These are phyloP conservation scores for Monoplex corrugatus DNA, from an alignment of 2,888 invertebrate genomes.

Conservation along the genomic window DNA sequence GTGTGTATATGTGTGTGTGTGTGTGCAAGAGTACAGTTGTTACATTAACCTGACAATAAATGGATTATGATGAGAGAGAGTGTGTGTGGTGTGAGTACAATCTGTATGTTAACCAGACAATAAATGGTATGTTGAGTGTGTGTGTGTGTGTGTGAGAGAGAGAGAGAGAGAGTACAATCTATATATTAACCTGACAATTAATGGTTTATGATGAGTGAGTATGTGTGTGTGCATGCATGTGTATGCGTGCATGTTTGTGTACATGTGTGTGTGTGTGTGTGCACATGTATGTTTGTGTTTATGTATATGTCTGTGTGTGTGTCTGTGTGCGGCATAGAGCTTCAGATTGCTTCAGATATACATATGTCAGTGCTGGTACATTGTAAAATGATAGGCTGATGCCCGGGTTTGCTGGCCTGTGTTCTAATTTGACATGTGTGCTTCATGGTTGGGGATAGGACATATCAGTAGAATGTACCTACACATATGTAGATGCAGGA, in stretches of 20 bases:
- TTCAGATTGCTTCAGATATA: neutral
- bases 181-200: too few relatives aligned
- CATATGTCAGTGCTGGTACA: neutral
- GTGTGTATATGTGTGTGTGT: conserved; percentile 14
- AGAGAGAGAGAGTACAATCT: too few relatives aligned
- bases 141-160: too few relatives aligned
- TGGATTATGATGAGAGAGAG: too few relatives aligned
- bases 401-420: neutral
- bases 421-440: neutral
- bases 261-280: neutral
- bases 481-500: too few relatives aligned
- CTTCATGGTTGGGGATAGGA: neutral
- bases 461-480: too few relatives aligned
- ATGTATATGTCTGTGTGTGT: neutral
- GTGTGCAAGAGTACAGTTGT: too few relatives aligned
- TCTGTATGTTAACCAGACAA: too few relatives aligned
- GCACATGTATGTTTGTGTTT: neutral
- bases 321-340: neutral
- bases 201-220: neutral
- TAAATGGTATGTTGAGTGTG: too few relatives aligned
- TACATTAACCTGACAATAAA: too few relatives aligned
- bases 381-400: neutral
- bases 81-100: too few relatives aligned
- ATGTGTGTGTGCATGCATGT: neutral
- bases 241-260: neutral